Evolutionary conservation across 2,113 vertebrate species (phyloP).

Genomic region (Columbina picui): DNA sequence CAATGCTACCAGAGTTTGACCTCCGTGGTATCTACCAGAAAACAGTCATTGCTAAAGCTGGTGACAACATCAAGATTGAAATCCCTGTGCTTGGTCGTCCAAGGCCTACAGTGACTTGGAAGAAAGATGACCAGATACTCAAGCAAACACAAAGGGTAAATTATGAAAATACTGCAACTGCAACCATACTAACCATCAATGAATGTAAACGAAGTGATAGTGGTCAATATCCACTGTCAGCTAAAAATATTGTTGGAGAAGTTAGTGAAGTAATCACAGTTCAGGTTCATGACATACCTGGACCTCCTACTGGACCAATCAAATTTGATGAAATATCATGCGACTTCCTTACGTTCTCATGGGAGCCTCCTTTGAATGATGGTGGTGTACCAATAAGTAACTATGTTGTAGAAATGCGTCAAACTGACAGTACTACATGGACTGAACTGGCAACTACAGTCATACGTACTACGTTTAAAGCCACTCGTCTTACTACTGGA

Average conservation of each 20-base stretch:
- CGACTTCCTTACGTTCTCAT: conserved; percentile 89
- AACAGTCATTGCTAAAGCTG: conserved; percentile 92
- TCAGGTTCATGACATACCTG: conserved; percentile 95
- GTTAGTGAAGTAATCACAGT: conserved; percentile 88
- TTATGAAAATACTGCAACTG: conserved; percentile 88
- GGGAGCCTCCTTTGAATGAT: conserved; percentile 95
- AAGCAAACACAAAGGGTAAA: conserved; percentile 91
- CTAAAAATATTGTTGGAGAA: conserved; percentile 92
- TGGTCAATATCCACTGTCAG: conserved; percentile 88
- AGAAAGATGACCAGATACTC: conserved; percentile 88
- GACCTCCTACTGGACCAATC: conserved; percentile 93
- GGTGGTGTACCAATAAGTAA: conserved; percentile 96
- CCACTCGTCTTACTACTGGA: conserved; percentile 88
- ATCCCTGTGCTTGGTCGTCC: conserved; percentile 95
- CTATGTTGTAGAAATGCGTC: conserved; percentile 91
- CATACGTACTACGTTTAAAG: conserved; percentile 95
- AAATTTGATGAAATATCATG: conserved; percentile 92
- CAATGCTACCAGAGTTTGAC: conserved; percentile 91
- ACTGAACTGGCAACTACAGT: conserved; percentile 87
- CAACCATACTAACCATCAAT: conserved; percentile 88
- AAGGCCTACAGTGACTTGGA: conserved; percentile 92
- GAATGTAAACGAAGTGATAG: conserved; percentile 90
- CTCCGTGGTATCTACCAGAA: conserved; percentile 92
- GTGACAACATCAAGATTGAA: conserved; percentile 95
- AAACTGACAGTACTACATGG: conserved; percentile 93